Conservation (phyloP, 1,140 invertebrate genomes). For the Thaumatotibia leucotreta region DNA sequence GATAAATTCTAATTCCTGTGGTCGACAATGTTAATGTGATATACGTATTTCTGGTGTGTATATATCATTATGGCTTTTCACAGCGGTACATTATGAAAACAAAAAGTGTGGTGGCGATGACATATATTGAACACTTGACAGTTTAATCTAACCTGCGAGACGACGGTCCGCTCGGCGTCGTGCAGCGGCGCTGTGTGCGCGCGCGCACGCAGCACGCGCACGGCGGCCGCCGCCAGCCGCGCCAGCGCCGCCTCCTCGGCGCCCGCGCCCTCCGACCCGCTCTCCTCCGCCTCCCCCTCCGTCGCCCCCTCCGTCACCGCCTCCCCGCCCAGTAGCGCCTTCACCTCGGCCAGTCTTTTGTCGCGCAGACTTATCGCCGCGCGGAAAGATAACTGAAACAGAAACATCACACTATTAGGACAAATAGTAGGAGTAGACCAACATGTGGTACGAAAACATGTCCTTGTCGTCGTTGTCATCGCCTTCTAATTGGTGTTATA, state of each 20-base stretch:
- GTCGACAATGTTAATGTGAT: no score
- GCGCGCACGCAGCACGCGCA: conserved; percentile 72
- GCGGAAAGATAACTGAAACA: conserved; percentile 79
- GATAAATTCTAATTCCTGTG: no score
- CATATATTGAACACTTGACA: no score
- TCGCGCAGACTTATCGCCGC: conserved; percentile 80
- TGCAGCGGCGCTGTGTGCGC: conserved; percentile 78
- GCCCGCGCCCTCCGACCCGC: background rate
- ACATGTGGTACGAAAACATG: no score
- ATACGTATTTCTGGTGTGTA: no score
- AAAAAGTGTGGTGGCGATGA: no score
- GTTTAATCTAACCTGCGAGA: conserved; percentile 77
- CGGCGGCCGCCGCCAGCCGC: conserved; percentile 67
- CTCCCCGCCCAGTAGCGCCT: conserved; percentile 74
- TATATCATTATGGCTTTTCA: no score
- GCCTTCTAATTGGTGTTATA: no score
- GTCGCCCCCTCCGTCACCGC: background rate
- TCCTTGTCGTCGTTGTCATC: no score
- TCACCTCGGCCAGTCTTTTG: conserved; percentile 77
- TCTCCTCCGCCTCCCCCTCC: background rate
- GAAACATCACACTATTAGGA: background rate
- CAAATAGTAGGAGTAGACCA: no score
- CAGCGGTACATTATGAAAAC: no score
- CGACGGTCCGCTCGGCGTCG: conserved; percentile 79
- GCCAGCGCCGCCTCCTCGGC: conserved; percentile 46